A percentile compares a stretch with the other conserved stretches of the same genome.
These are phyloP conservation scores for Limanda limanda DNA, from an alignment of 2,113 vertebrate species.

Conservation along the genomic window DNA sequence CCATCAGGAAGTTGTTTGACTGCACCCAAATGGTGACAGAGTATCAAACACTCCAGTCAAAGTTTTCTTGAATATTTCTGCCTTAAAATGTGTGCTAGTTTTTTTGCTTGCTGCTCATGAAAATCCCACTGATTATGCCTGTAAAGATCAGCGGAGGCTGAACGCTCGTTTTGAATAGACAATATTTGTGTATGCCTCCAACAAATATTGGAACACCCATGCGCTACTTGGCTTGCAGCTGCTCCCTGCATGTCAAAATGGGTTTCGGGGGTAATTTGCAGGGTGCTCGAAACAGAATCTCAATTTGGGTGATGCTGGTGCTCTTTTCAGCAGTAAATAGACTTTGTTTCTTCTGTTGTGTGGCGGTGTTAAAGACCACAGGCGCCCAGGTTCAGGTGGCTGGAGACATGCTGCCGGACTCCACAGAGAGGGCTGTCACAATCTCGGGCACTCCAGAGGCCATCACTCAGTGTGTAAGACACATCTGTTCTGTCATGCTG, in stretches of 20 bases:
- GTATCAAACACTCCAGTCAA: conserved; percentile 49
- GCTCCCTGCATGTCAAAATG: conserved; percentile 69
- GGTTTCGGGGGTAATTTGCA: conserved; percentile 53
- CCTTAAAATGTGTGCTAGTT: conserved; percentile 18
- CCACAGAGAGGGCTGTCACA: conserved; percentile 92
- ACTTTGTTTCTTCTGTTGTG: conserved; percentile 48
- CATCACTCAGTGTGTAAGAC: conserved; percentile 93
- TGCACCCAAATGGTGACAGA: conserved; percentile 28
- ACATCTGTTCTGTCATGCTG: conserved; percentile 94
- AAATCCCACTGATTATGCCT: conserved; percentile 50
- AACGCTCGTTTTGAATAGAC: conserved; percentile 51
- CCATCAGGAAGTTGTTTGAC: conserved; percentile 15
- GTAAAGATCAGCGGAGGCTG: conserved; percentile 42
- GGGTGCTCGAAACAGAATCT: conserved; percentile 58
- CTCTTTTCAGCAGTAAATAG: conserved; percentile 58
- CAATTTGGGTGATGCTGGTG: conserved; percentile 49
- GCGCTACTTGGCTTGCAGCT: conserved; percentile 68
- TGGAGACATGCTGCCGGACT: conserved; percentile 94
- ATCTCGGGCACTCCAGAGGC: conserved; percentile 93
- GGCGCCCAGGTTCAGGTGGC: conserved; percentile 96
- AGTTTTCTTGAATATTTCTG: conserved; percentile 38
- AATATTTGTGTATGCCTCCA: conserved; percentile 62
- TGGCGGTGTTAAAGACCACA: conserved; percentile 85
- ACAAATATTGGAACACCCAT: conserved; percentile 58
- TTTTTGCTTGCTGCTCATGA: conserved; percentile 22